phyloP scores from a whole-genome alignment of 23 tunicate species.

The Corella eumyota region DNA sequence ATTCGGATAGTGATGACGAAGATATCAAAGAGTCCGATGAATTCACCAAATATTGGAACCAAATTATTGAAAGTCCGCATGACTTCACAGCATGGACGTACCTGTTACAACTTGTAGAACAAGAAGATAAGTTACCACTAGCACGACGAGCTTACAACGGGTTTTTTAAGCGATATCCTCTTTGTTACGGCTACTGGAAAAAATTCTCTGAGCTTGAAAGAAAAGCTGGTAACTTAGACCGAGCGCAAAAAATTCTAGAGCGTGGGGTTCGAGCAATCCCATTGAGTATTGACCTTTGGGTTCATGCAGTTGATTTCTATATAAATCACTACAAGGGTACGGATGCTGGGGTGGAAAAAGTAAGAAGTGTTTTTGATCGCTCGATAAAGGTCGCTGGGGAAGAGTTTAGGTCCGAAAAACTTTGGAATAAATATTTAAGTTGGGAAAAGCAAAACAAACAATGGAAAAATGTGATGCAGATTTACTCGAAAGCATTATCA shows the following conservation, averaged over 20 bases:
- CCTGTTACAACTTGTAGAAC: conserved; percentile 82
- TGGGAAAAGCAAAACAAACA: conserved; percentile 64
- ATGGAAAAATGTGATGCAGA: conserved; percentile 40
- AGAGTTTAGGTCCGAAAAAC: conserved; percentile 81
- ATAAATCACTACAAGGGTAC: conserved; percentile 76
- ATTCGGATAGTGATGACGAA: conserved; percentile 40
- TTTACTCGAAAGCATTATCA: conserved; percentile 46
- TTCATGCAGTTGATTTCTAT: conserved; percentile 82
- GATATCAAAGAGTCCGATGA: conserved; percentile 53
- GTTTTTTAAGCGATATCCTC: conserved; percentile 76
- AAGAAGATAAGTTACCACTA: conserved; percentile 42
- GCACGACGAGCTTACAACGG: conserved; percentile 76
- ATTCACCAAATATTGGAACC: conserved; percentile 62
- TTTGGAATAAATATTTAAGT: conserved; percentile 83
- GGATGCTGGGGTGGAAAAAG: conserved; percentile 76
- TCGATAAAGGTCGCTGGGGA: conserved; percentile 69
- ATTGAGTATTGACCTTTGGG: conserved; percentile 82
- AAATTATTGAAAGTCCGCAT: conserved; percentile 75
- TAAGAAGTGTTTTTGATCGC: conserved; percentile 51
- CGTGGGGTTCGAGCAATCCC: conserved; percentile 90
- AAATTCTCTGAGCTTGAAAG: conserved; percentile 91
- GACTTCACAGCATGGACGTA: conserved; percentile 91
- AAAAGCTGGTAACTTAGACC: conserved; percentile 41
- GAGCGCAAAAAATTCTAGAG: conserved; percentile 78
- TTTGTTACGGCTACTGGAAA: conserved; percentile 95